These are phyloP conservation scores for Peromyscus attwateri DNA, from an alignment of 2,797 vertebrate genomes.

Conservation along the genomic window DNA sequence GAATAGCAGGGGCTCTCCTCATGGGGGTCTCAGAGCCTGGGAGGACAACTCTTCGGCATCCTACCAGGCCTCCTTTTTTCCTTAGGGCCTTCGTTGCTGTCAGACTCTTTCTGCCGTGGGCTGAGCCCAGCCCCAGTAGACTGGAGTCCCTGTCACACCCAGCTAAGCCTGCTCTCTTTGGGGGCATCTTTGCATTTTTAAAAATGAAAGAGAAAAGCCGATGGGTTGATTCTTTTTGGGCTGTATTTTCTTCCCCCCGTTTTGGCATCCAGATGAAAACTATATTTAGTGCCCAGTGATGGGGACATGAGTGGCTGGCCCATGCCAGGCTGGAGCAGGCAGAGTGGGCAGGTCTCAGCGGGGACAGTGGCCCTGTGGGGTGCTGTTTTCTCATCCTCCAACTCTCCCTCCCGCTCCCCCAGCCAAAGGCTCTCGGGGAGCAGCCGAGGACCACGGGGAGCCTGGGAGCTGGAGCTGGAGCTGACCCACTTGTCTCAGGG, in stretches of 20 bases:
- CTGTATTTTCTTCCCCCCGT: conserved; percentile 23
- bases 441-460: accelerated
- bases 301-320: conserved; percentile 35
- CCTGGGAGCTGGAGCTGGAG: accelerated
- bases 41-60: neutral
- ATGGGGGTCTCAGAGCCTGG: neutral
- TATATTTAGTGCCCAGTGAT: conserved; percentile 79
- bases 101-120: accelerated
- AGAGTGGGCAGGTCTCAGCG: neutral
- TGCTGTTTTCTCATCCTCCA: neutral
- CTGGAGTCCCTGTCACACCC: neutral
- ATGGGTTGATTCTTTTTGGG: neutral
- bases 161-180: neutral
- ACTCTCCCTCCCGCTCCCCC: neutral
- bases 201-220: neutral
- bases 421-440: neutral
- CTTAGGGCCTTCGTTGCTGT: neutral
- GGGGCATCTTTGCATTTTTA: neutral
- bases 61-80: neutral
- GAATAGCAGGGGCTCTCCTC: neutral
- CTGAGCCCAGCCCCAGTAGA: accelerated
- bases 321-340: neutral
- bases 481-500: accelerated
- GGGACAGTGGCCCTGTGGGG: neutral
- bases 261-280: conserved; percentile 45